Base-by-base conservation (phyloP, 2,113 vertebrate species). In the Eulemur rufifrons region DNA sequence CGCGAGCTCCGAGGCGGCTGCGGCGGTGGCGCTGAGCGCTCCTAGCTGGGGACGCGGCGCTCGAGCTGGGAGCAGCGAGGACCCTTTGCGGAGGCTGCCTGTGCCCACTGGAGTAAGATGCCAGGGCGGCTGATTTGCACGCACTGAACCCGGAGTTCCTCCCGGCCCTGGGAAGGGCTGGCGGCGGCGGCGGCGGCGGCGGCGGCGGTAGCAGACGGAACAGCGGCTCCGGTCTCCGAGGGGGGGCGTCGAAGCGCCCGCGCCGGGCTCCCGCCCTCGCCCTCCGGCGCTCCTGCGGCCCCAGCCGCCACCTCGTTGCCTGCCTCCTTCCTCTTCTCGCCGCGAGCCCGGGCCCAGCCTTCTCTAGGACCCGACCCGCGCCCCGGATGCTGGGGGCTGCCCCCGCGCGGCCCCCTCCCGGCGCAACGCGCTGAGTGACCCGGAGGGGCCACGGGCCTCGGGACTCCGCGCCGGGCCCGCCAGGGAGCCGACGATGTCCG, bases 221-320 rank as follows among this genome's bases (percentile, higher is more conserved):
- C 95, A 92, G 96, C 98, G 96, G 96, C 94, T 96, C 89, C 90
- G 69, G 42, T 91, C 96, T 97, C 95, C 94, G 90, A 50, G 86
- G 92, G 95, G 95, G 97, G 97, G 96, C 94, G 89, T 94, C 88
- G 94, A 85, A 92, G 96, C 86, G 91, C 95, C 95, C 74, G 90
- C 82, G 42, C 91, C 42, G 56, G 52, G 90, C 90, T 92, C 88
- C 89, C 73, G 64, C 95, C 93, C 89, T 89, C 85, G 73, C 74
- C 91, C 95, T 50, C 69, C 82, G 45, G 95, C 64, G 80, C 52
- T 87, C 94, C 63, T 56, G 61, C 91, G 82, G 95, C 83, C 80
- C 96, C 64, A 10, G 80, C 91, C 96, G 32, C 90, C 95, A 64
- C 94, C 89, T 63, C 59, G 32, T 89, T 39, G 92, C 66, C 85